These are phyloP conservation scores for Phymastichus coffea DNA, from an alignment of 1,140 invertebrate species.

Conservation along the genomic window DNA sequence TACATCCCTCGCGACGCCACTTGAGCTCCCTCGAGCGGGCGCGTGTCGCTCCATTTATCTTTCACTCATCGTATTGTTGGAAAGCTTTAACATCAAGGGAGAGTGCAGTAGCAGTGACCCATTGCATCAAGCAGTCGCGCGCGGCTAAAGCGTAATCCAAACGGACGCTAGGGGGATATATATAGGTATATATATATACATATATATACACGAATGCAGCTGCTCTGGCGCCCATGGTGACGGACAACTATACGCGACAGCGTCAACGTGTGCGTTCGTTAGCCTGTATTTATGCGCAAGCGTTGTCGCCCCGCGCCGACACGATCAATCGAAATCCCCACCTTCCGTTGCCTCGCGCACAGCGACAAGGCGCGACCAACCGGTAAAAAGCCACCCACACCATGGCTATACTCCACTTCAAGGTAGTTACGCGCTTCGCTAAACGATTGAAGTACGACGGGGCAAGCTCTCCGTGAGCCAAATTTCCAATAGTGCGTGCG, in stretches of 20 bases:
- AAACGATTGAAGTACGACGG: no score
- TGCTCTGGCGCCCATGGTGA: slow-evolving; percentile 43
- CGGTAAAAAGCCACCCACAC: neutral
- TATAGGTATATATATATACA: slow-evolving; percentile 39
- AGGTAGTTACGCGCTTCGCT: slow-evolving; percentile 4
- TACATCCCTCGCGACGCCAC: no score
- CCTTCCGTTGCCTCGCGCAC: no score
- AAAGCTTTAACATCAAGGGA: no score
- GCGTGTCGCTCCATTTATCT: slow-evolving; percentile 14
- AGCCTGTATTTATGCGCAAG: slow-evolving; percentile 5
- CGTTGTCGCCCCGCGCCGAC: slow-evolving; percentile 17
- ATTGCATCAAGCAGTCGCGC: no score
- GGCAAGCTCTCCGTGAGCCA: no score
- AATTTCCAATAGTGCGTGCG: no score
- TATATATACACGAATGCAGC: slow-evolving; percentile 15
- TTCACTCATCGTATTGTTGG: neutral
- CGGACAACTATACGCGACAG: slow-evolving; percentile 45
- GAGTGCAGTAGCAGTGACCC: no score
- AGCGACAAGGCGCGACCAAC: slow-evolving; percentile 5
- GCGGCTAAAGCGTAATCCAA: slow-evolving; percentile 48
- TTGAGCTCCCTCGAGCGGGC: no score
- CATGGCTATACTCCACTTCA: neutral
- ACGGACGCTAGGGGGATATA: no score
- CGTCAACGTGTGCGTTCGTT: no score
- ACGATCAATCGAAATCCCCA: slow-evolving; percentile 17